Evolutionary conservation across 2,888 invertebrate genomes (phyloP).

Genomic region (Polia nebulosa): DNA sequence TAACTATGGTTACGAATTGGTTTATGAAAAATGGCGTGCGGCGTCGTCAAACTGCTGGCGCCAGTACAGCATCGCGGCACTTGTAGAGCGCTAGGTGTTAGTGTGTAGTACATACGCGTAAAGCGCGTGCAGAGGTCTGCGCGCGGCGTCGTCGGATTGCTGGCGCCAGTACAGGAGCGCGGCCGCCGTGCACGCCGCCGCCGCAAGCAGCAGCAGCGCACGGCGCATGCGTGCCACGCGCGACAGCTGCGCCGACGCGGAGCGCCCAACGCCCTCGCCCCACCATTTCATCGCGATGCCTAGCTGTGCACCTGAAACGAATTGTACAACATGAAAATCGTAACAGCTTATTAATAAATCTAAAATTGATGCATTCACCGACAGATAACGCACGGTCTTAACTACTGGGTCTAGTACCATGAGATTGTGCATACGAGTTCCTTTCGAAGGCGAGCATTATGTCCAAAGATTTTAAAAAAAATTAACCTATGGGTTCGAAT

Average conservation of each 20-base stretch:
- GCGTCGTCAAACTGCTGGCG: conserved; percentile 89
- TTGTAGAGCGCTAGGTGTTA: neutral
- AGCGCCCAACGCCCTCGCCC: conserved; percentile 82
- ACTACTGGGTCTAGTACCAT: too few species aligned
- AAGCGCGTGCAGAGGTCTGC: conserved; percentile 79
- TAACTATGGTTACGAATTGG: too few species aligned
- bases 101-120: conserved; percentile 76
- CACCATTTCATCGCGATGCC: conserved; percentile 79
- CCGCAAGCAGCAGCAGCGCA: conserved; percentile 89
- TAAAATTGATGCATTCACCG: too few species aligned
- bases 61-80: conserved; percentile 91
- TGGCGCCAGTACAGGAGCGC: conserved; percentile 92
- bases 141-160: conserved; percentile 85
- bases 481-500: too few species aligned
- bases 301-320: conserved; percentile 72
- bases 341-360: neutral
- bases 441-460: too few species aligned
- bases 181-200: conserved; percentile 90
- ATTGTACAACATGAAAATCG: neutral
- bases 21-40: conserved; percentile 60
- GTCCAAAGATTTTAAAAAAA: too few species aligned
- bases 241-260: conserved; percentile 89
- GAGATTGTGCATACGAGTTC: too few species aligned
- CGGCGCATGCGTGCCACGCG: conserved; percentile 90
- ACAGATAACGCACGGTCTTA: too few species aligned